Evolutionary conservation across 2,797 vertebrate species (phyloP).

Genomic region (Argyrosomus regius): DNA sequence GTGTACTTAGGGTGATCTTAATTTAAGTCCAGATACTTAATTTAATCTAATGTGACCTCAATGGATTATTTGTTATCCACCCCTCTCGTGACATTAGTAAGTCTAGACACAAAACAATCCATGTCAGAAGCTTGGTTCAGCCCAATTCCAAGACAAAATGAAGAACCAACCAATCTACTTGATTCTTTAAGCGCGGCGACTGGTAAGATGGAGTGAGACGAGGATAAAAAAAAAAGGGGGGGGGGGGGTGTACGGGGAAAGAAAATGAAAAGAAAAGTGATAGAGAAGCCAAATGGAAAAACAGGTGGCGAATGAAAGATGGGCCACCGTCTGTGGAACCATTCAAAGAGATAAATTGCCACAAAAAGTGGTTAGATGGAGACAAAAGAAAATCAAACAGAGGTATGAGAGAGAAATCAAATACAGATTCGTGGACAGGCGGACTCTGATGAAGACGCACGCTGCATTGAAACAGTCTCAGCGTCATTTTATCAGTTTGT

Average conservation of each 20-base stretch:
- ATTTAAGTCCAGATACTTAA: neutral
- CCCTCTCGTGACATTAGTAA: neutral
- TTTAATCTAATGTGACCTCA: neutral
- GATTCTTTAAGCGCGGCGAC: constrained; percentile 29
- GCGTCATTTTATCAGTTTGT: neutral
- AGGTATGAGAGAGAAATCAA: constrained; percentile 60
- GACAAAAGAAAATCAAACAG: constrained; percentile 55
- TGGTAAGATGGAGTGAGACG: constrained; percentile 39
- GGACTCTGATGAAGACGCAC: constrained; percentile 29
- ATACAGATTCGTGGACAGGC: constrained; percentile 26
- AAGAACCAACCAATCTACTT: constrained; percentile 36
- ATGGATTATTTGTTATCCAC: neutral
- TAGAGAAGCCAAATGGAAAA: constrained; percentile 63
- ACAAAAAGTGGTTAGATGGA: constrained; percentile 63
- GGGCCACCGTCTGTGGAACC: constrained; percentile 39
- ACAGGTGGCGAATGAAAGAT: constrained; percentile 61
- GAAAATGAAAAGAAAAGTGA: constrained; percentile 68
- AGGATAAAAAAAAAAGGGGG: constrained; percentile 2
- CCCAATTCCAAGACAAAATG: constrained; percentile 7
- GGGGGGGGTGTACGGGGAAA: constrained; percentile 12
- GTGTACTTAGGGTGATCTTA: neutral
- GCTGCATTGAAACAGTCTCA: constrained; percentile 2
- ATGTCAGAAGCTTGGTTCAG: neutral
- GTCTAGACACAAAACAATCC: neutral
- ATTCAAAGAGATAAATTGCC: constrained; percentile 59